A percentile compares a stretch with the other conserved stretches of the same genome.
These are phyloP conservation scores for Lepeophtheirus salmonis DNA, from an alignment of 1,140 invertebrate species.

Conservation along the genomic window DNA sequence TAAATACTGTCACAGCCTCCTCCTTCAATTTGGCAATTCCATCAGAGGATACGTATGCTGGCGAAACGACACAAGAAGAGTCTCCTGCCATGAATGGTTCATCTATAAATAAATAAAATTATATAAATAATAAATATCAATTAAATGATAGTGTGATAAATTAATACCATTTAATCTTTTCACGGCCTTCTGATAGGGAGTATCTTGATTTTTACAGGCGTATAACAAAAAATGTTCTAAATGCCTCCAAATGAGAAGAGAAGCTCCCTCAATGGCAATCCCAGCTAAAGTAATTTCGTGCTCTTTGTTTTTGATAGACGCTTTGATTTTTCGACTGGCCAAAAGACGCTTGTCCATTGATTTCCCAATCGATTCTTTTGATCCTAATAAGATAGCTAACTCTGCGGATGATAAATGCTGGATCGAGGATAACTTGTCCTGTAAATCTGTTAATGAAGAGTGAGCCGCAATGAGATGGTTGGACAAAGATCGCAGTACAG, in stretches of 20 bases:
- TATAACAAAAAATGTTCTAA: slow-evolving; percentile 14
- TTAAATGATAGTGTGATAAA: neutral
- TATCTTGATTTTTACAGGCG: neutral
- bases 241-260: slow-evolving; percentile 13
- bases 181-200: slow-evolving; percentile 12
- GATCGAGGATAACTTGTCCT: neutral
- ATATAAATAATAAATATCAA: neutral
- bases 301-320: slow-evolving; percentile 7
- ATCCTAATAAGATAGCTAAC: neutral
- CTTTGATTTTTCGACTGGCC: neutral
- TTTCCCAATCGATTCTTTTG: neutral
- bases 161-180: neutral
- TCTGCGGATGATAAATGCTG: neutral
- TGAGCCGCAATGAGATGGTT: neutral
- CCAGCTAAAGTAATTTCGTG: slow-evolving; percentile 3
- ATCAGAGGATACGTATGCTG: neutral
- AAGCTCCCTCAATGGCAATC: neutral
- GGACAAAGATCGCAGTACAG: neutral
- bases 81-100: neutral
- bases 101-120: neutral
- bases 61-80: neutral
- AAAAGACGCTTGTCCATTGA: neutral
- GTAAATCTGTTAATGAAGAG: neutral
- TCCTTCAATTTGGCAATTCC: slow-evolving; percentile 6
- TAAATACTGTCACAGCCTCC: neutral